Conservation (phyloP, 2,888 invertebrate species). For the Tanytarsus gracilentus region DNA sequence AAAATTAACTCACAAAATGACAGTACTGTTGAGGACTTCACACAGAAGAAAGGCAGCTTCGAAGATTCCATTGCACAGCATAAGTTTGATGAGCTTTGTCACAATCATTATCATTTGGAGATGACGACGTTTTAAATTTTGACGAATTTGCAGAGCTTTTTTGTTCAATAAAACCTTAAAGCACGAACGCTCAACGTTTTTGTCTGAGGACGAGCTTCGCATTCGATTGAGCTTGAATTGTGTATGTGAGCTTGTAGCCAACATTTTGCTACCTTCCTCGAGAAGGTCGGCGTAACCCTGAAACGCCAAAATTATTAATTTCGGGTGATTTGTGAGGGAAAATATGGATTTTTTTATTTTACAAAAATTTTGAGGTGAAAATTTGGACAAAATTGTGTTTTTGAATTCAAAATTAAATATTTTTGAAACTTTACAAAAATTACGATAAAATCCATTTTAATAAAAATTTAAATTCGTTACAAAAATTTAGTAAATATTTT, state of each 20-base stretch:
- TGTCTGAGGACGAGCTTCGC: slow-evolving; percentile 31
- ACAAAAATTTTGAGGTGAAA: no score
- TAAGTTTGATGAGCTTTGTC: slow-evolving; percentile 35
- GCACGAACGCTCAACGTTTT: slow-evolving; percentile 41
- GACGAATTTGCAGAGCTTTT: slow-evolving; percentile 31
- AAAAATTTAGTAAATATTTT: no score
- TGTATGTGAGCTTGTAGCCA: slow-evolving; percentile 13
- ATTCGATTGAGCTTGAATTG: slow-evolving; percentile 17
- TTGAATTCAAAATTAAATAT: no score
- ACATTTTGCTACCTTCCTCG: slow-evolving; percentile 4
- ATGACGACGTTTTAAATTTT: slow-evolving; percentile 33
- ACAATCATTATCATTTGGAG: slow-evolving; percentile 40
- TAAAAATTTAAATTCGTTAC: no score
- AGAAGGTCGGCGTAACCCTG: slow-evolving; percentile 12
- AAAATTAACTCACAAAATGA: slow-evolving; percentile 12
- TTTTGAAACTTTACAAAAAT: no score
- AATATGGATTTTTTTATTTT: not conserved
- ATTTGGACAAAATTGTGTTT: no score
- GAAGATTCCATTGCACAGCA: slow-evolving; percentile 30
- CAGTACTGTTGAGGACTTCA: slow-evolving; percentile 11
- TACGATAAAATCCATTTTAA: no score
- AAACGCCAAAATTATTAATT: not conserved
- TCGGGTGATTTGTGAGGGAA: not conserved
- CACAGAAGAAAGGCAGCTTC: slow-evolving; percentile 25
- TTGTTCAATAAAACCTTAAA: slow-evolving; percentile 37